Conservation (phyloP, 2,797 vertebrate genomes). For the Pelochelys cantorii region DNA sequence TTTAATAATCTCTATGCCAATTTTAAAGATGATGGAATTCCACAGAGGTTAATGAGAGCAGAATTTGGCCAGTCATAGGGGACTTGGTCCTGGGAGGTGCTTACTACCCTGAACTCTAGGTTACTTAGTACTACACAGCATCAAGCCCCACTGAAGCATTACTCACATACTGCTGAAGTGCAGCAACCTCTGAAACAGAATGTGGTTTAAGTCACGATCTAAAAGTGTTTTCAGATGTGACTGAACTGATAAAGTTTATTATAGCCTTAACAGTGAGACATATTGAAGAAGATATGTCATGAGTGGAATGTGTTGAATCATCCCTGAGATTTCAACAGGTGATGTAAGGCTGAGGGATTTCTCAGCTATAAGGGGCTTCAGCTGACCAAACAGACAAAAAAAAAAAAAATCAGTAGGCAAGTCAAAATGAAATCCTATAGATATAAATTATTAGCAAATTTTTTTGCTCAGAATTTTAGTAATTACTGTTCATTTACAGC, state of each 20-base stretch:
- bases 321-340: neutral
- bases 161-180: neutral
- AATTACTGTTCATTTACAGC: neutral
- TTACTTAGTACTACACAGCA: neutral
- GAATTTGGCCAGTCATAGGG: neutral
- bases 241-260: constrained; percentile 20
- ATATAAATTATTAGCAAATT: neutral
- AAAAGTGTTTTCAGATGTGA: constrained; percentile 19
- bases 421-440: neutral
- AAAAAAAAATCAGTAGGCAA: neutral
- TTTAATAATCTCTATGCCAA: neutral
- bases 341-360: neutral
- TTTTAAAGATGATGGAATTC: neutral
- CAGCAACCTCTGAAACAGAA: neutral
- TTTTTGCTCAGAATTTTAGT: neutral
- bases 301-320: constrained; percentile 15
- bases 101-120: neutral
- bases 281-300: neutral
- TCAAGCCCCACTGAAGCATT: neutral
- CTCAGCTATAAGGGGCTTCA: neutral
- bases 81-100: neutral
- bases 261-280: constrained; percentile 42
- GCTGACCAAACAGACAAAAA: neutral
- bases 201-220: constrained; percentile 45
- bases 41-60: neutral